Evolutionary conservation across 30 jellyfish, hydroid and myxozoan species (phyloP).

Genomic region (Haliclystus octoradiatus): DNA sequence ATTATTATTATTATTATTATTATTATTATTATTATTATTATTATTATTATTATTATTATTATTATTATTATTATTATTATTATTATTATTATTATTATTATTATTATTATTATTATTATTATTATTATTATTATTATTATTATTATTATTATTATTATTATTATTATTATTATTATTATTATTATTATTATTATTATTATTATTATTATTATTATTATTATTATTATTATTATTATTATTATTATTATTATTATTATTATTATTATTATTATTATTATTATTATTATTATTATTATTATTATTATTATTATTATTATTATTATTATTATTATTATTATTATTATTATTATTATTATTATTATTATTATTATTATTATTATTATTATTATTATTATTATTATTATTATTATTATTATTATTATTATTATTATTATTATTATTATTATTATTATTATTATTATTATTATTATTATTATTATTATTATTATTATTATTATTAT

Average conservation of each 20-base stretch:
- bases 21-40: neutral
- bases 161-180: neutral
- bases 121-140: neutral
- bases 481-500: neutral
- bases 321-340: neutral
- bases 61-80: neutral
- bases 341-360: neutral
- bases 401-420: neutral
- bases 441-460: neutral
- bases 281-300: neutral
- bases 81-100: neutral
- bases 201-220: neutral
- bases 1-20: neutral
- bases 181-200: neutral
- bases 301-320: neutral
- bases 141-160: neutral
- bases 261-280: neutral
- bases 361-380: neutral
- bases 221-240: neutral
- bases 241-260: neutral
- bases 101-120: neutral
- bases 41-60: neutral
- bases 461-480: neutral
- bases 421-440: neutral
- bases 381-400: neutral